Evolutionary conservation across 2,113 vertebrate genomes (phyloP).

Genomic region (Arizona elegans): DNA sequence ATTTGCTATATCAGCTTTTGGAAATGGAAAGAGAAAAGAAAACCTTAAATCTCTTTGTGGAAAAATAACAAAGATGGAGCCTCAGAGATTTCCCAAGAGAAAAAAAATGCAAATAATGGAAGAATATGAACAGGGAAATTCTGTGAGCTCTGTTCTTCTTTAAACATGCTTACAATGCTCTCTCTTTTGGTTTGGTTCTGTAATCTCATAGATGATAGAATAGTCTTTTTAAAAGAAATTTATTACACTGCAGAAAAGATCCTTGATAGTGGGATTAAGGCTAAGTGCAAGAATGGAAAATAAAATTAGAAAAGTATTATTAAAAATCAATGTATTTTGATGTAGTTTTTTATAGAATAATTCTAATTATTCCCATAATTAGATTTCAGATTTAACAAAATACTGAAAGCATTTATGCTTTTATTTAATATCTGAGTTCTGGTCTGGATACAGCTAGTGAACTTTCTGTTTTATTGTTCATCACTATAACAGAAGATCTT

Average conservation of each 20-base stretch:
- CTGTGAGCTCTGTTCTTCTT: not conserved
- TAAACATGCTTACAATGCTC: not conserved
- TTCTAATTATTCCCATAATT: not conserved
- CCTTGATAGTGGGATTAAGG: not conserved
- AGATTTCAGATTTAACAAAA: not conserved
- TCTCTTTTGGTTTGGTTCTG: not conserved
- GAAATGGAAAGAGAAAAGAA: not conserved
- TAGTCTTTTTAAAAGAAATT: not conserved
- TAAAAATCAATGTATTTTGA: not conserved
- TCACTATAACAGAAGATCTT: not conserved
- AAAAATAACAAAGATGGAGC: not conserved
- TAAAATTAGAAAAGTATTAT: not conserved
- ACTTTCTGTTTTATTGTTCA: not conserved
- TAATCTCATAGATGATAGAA: not conserved
- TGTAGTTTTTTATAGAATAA: not conserved
- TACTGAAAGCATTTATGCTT: not conserved
- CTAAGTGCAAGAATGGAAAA: not conserved
- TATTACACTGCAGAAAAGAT: not conserved
- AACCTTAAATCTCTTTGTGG: not conserved
- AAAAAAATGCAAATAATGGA: not conserved
- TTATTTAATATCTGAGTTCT: not conserved
- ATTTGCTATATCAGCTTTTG: not conserved
- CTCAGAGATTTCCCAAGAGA: not conserved
- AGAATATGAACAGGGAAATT: not conserved
- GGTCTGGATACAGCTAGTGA: not conserved